Conservation (phyloP, 2,888 invertebrate genomes). For the Crioceris asparagi region DNA sequence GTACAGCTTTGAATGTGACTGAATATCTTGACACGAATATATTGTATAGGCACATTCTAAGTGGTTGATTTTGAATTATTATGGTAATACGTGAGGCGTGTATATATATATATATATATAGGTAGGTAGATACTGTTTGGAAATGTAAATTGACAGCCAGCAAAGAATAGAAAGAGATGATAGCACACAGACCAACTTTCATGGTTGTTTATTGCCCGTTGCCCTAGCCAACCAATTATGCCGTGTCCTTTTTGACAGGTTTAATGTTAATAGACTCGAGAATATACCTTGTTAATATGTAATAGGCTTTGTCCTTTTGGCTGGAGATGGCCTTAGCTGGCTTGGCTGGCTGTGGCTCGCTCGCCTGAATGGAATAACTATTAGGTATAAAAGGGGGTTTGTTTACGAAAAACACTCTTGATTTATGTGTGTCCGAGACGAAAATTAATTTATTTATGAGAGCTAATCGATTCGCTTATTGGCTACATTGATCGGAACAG, state of each 20-base stretch:
- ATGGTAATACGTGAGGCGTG: slow-evolving; percentile 40
- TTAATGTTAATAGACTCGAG: slow-evolving; percentile 40
- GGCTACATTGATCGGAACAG: too few relatives aligned
- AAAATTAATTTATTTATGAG: too few relatives aligned
- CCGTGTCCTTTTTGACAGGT: slow-evolving; percentile 40
- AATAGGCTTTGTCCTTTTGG: slow-evolving; percentile 34
- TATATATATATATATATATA: too few relatives aligned
- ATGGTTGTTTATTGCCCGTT: slow-evolving; percentile 39
- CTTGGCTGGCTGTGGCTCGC: too few relatives aligned
- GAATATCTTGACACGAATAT: not conserved
- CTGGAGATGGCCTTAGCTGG: too few relatives aligned
- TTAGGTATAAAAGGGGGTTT: too few relatives aligned
- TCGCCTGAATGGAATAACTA: too few relatives aligned
- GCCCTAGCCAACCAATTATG: slow-evolving; percentile 40
- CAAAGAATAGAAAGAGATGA: slow-evolving; percentile 11
- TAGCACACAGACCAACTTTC: slow-evolving; percentile 23
- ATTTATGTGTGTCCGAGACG: too few relatives aligned
- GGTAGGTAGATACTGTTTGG: too few relatives aligned
- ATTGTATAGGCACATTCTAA: slow-evolving; percentile 1
- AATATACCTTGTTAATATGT: slow-evolving; percentile 41
- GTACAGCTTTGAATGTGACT: not conserved
- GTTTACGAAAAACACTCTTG: too few relatives aligned
- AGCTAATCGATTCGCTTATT: too few relatives aligned
- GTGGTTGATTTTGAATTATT: slow-evolving; percentile 35
- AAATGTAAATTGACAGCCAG: slow-evolving; percentile 39